phyloP scores from a whole-genome alignment of 2,113 vertebrate genomes.

The Odontophorus gujanensis region DNA sequence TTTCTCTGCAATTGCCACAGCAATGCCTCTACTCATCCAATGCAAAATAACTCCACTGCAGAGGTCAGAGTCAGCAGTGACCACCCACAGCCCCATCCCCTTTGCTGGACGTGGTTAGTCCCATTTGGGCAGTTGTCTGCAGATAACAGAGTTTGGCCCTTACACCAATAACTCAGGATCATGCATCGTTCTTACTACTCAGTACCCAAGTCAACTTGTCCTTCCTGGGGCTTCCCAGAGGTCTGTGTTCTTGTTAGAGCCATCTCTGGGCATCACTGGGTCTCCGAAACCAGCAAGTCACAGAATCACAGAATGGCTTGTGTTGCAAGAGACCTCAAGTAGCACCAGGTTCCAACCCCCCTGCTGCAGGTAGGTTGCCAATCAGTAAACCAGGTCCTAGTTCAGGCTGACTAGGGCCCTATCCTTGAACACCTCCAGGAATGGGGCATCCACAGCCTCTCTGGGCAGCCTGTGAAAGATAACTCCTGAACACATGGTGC shows the following conservation, averaged over 20 bases:
- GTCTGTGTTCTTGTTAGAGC: background rate
- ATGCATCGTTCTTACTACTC: background rate
- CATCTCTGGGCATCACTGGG: accelerated
- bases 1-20: background rate
- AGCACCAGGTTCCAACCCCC: no score
- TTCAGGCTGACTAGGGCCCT: no score
- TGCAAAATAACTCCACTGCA: background rate
- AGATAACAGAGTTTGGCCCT: background rate
- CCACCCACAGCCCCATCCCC: accelerated
- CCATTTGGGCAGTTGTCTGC: background rate
- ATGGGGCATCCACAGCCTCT: no score
- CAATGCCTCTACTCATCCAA: background rate
- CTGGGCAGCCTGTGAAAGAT: no score
- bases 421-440: no score
- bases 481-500: accelerated
- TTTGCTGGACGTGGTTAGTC: background rate
- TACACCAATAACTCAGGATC: background rate
- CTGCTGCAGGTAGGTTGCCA: no score
- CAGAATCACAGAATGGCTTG: no score
- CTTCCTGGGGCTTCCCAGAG: background rate
- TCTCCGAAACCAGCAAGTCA: background rate
- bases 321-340: no score
- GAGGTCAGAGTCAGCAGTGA: background rate
- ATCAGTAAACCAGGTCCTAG: no score
- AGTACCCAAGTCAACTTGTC: background rate